Base-by-base conservation (phyloP, 2,888 invertebrate genomes). In the Tubiluchus corallicola region DNA sequence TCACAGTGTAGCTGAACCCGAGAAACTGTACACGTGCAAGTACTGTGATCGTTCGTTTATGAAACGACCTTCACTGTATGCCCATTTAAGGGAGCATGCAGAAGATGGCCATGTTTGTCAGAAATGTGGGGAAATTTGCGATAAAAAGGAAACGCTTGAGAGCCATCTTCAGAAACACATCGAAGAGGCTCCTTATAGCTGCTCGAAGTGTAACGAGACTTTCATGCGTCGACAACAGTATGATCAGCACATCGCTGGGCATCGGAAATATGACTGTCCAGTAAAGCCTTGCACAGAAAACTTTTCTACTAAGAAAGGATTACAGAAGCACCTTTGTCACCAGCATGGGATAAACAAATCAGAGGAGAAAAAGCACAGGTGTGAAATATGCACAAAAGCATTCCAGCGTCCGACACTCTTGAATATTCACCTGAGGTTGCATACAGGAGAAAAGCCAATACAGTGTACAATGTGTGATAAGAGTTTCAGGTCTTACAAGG, bases 201-300 rank as follows among this genome's bases (percentile, higher is more conserved):
- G 60, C 45, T 46, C 48, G 4, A 50, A 53, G 17, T 60, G 60
- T 45, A 48, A 49, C 16, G 51, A 53, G 40, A 50, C 46, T n/a
- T 61, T 61, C 47, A 46, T 47, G 3, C 52, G 57, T 3, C 47
- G 52, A 2, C 61, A 60, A 46, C 59, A 59, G 44, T 56, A 54
- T 46, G 50, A 54, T 18, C 53, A 55, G 40, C 60, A 61, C 46
- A 45, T 57, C 47, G 48, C 49, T 48, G 53, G 51, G 15, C 56
- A 57, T 47, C 50, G 54, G 17, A 55, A 50, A 42, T 51, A 57
- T 50, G 47, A 48, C 17, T 58, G 58, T 45, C 43, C 51, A 4
- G 42, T 47, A 2, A 9, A 29, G 29, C 29, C n/a, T 9, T 58
- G 58, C 47, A 45, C 49, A 17, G 45, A 48, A 19, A 53, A 52